Base-by-base conservation (phyloP, 2,113 vertebrate species). In the Saiga tatarica region DNA sequence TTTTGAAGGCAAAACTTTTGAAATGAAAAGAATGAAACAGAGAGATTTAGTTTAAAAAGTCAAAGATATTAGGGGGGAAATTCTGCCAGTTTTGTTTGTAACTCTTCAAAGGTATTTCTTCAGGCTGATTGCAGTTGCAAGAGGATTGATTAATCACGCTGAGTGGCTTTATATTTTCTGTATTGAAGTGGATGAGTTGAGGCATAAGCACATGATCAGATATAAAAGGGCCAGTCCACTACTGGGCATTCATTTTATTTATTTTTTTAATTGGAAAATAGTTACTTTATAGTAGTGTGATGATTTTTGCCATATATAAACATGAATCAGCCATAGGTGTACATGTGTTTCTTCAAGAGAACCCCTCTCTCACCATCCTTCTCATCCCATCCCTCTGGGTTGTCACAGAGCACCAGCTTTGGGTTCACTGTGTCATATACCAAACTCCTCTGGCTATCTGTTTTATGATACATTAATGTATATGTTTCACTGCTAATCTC, bases 1-100 rank as follows among this genome's bases (percentile, higher is more conserved):
- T 94, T 98, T 92, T 83, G 53, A 97, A 97, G 64, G 62, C 47
- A 97, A 82, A 98, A 50, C 39, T 86, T 93, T 93, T 96, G 78
- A 97, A 94, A 87, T 90, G 36, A 89, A 94, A 96, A 93, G 47
- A 53, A 88, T 67, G 50, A 60, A 67, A 93, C 26, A 92, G 21
- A 95, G 60, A 92, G 42, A 67, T 84, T 92, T 93, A 87, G 95
- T 95, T 91, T 45, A 93, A 94, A 79, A 98, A 59, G 45, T 86
- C 52, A 64, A 90, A 94, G 45, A 95, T 62, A 33, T 15, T 28
- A 91, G 55, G 28, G 39, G 25, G 17, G 30, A 89, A 60, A 30
- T 23, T 52, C 71, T 87, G 91, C 55, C 26, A 84, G 13, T 92
- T 93, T 91, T 94, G 53, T 97, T 95, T 96, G 60, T 95, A n/a